Base-by-base conservation (phyloP, 1,140 invertebrate species). In the Drosophila sulfurigaster region DNA sequence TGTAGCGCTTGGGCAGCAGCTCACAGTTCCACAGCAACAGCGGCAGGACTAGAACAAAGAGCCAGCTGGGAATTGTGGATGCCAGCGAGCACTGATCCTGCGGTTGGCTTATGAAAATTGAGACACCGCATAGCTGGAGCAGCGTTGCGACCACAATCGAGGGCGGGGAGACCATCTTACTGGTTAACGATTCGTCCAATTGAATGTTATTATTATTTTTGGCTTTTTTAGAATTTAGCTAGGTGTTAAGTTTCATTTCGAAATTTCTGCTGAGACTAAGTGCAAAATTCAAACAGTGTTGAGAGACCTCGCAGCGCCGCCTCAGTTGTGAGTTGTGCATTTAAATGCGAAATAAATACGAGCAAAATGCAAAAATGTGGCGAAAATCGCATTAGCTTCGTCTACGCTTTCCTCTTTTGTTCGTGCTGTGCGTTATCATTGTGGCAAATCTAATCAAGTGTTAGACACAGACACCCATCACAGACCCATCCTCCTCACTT, bases 131-230 rank as follows among this genome's bases (percentile, higher is more conserved):
- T 1, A 76, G 3, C 13, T 79, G 76, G n/a, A 82, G 5, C 7
- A 83, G 16, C 28, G 43, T 64, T 7, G 67, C 25, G n/a, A 30
- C 41, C 56, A 48, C 49, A 48, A 82, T 79, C 11, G 80, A 41
- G 13, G 20, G 57, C 48, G 48, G 52, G 32, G 66, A 79, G 30
- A 79, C 80, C 80, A 82, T 82, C 28, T 46, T 52, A 38, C 28
- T 5, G 15, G 10, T 13, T n/a, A 45, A 25, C n/a, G 15, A 30
- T 35, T 52, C 46, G 70, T 66, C n/a, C 13, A 73, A 52, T 73
- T 51, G 63, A 15, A 51, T 10, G 20, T 25, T 25, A 58, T 25
- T 11, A 3, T 35, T 45, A 28, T 56, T 8, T 30, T 8, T 52
- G 25, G 6, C 28, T 30, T 28, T 48, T 66, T 72, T 0, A n/a